Evolutionary conservation across 2,888 invertebrate species (phyloP).

Genomic region (Nomada fabriciana): DNA sequence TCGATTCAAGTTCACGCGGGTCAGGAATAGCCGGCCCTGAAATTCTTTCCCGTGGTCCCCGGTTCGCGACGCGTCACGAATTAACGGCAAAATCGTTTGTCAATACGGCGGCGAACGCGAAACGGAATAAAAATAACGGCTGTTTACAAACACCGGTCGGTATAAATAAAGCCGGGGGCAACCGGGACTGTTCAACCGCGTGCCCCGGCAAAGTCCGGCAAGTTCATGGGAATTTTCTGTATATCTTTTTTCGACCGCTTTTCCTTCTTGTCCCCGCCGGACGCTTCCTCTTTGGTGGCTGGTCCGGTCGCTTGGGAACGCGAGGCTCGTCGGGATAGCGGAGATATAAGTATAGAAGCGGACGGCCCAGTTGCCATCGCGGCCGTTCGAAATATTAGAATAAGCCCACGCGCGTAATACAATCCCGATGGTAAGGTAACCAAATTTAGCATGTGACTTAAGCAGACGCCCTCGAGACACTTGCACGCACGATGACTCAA

Average conservation of each 20-base stretch:
- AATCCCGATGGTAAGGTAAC: constrained; percentile 82
- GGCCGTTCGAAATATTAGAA: constrained; percentile 76
- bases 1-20: too few relatives aligned
- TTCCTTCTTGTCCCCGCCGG: too few relatives aligned
- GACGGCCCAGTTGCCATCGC: constrained; percentile 72
- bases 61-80: too few relatives aligned
- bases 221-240: not conserved
- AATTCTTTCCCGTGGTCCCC: too few relatives aligned
- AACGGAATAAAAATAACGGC: constrained; percentile 29
- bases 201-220: not conserved
- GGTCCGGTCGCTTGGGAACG: constrained; percentile 5
- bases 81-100: constrained; percentile 3
- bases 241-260: too few relatives aligned
- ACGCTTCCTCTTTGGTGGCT: constrained; percentile 10
- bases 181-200: not conserved
- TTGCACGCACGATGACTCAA: constrained; percentile 64
- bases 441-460: constrained; percentile 83
- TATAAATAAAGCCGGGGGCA: constrained; percentile 31
- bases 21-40: too few relatives aligned
- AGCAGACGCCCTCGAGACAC: constrained; percentile 82
- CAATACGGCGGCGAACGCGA: not conserved
- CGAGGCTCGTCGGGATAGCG: constrained; percentile 50
- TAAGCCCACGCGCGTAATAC: constrained; percentile 83
- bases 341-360: constrained; percentile 68
- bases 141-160: constrained; percentile 51